Conservation (phyloP, 2,113 vertebrate genomes). For the Cyphomyrus discorhynchus region DNA sequence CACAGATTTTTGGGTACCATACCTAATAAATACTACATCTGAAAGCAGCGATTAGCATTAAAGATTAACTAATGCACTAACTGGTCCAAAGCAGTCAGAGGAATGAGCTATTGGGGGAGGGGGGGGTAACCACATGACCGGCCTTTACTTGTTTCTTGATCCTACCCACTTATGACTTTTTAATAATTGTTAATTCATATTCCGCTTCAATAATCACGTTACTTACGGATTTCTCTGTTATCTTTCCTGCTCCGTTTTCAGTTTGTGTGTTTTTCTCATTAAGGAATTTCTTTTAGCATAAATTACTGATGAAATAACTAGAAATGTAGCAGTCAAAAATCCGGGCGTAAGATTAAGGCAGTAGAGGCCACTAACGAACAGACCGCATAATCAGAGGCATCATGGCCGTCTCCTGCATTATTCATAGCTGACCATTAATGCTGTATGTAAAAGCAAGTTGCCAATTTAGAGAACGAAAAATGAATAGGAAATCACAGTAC, state of each 20-base stretch:
- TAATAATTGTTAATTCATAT: conserved; percentile 1
- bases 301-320: background rate
- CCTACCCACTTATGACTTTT: background rate
- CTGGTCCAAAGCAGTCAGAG: background rate
- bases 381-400: background rate
- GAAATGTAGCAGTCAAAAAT: background rate
- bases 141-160: background rate
- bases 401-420: background rate
- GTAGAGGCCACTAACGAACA: background rate
- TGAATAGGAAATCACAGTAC: background rate
- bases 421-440: background rate
- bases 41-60: background rate
- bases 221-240: background rate
- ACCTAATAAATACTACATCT: background rate
- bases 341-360: background rate
- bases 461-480: background rate
- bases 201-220: background rate
- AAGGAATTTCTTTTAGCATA: background rate
- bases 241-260: background rate
- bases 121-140: background rate
- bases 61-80: background rate
- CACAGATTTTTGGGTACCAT: background rate
- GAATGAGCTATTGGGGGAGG: background rate
- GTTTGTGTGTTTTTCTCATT: background rate
- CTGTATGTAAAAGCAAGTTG: background rate